Evolutionary conservation across 2,113 vertebrate species (phyloP), one percentile per base, ranked within the genome.

Genomic region (Upupa epops): DNA sequence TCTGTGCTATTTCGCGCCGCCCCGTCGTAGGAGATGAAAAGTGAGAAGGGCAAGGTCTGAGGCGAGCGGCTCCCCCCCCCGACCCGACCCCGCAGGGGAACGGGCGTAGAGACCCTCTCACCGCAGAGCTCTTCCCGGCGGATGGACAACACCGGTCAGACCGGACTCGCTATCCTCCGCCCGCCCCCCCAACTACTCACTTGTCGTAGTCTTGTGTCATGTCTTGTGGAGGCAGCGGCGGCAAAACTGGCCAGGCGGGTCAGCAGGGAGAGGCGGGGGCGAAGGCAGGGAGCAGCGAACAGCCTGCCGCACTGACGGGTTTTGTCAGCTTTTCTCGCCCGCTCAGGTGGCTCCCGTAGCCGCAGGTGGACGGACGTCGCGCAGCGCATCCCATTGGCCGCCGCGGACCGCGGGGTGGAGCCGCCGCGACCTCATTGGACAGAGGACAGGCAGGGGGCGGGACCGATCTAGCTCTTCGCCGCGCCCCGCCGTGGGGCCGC

Each of bases 171-270:
- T 60, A 22, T 59, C 26, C 13, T 36, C 34, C 63, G 34, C 7
- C 52, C 8, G 55, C 65, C 58, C 55, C 20, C 83, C 71, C 63
- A 25, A 12, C 85, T 61, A 97, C 99, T 99, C 98, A 99, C 99
- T 98, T 99, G 98, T 99, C 99, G 98, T 98, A 99, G 96, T 99
- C 99, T 98, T 99, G 98, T 98, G 98, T 99, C 99, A 99, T 99
- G 98, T 98, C 97, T 96, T 83, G 95, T 93, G 86, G 97, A 96
- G 95, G 95, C 97, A 98, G 98, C 98, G 95, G 96, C 97, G 98
- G 98, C 98, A 98, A 98, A 99, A 99, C 99, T 99, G 98, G 99
- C 99, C 98, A 98, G 98, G 99, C 99, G 97, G 98, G 99, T 99
- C 98, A 96, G 98, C 98, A 98, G 98, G 98, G 98, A 98, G 98